Conservation (phyloP, 2,888 invertebrate genomes). For the Eumacrocentrus americanus region DNA sequence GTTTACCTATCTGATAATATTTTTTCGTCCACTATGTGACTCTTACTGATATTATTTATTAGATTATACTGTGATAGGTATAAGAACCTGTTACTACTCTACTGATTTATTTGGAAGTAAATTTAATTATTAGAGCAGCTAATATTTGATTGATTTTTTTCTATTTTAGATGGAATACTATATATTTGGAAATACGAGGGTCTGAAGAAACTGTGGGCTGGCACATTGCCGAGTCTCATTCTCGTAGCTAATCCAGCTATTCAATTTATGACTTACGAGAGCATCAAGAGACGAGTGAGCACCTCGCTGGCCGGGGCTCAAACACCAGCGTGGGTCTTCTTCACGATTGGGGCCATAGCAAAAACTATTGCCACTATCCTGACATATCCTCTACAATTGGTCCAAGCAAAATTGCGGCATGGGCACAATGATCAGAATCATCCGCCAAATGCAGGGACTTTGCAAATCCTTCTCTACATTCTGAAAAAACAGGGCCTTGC, state of each 20-base stretch:
- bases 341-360: conserved; percentile 79
- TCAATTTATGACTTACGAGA: conserved; percentile 91
- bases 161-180: conserved; percentile 74
- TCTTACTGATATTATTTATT: too few species aligned
- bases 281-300: conserved; percentile 75
- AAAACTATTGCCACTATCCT: conserved; percentile 84
- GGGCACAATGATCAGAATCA: conserved; percentile 59
- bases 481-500: conserved; percentile 72
- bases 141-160: too few species aligned
- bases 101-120: too few species aligned
- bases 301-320: conserved; percentile 63
- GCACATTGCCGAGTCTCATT: conserved; percentile 82
- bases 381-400: conserved; percentile 89
- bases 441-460: conserved; percentile 66
- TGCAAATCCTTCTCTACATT: conserved; percentile 71
- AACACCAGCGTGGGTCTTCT: conserved; percentile 70
- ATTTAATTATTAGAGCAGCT: too few species aligned
- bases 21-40: not conserved
- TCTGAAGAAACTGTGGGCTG: conserved; percentile 78
- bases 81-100: too few species aligned
- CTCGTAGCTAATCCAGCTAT: conserved; percentile 89
- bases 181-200: conserved; percentile 80
- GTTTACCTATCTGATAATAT: not conserved
- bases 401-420: conserved; percentile 74
- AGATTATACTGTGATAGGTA: too few species aligned